Base-by-base conservation (phyloP, 92 coral and sea anemone genomes). In the Galaxea fascicularis region DNA sequence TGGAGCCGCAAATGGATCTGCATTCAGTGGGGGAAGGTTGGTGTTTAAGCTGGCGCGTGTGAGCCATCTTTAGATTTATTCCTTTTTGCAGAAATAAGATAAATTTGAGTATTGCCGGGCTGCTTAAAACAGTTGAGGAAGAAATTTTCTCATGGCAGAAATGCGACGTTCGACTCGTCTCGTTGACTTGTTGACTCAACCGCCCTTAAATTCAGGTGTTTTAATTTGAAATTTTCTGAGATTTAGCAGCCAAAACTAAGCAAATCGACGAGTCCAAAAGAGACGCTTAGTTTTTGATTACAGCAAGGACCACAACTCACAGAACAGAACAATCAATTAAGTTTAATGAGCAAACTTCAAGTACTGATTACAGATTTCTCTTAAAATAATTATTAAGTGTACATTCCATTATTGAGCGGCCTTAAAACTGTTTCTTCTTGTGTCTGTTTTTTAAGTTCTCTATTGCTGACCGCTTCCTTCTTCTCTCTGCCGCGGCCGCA, bases 1-100 rank as follows among this genome's bases (percentile, higher is more conserved):
- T 84, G 98, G 98, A 64, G 96, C 98, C 8, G 98, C 98, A 0
- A 96, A 96, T 73, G 98, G 98, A 44, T 88, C 95, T 3, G 95
- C 95, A 6, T 85, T 96, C 53, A 35, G 93, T 60, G 91, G 96
- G 70, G 98, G 98, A 86, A 89, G 98, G 98, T 95, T 81, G 22
- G 68, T 60, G 28, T 41, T 18, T 4, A 10, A 7, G 63, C 6
- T 2, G 6, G 41, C 41, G 6, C 2, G 41, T 35, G 41, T 6
- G 41, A 2, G 41, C 41, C 3, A 2, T 6, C 41, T 2, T 2
- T 6, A 35, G 41, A 35, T 6, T 35, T 35, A 6, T 35, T 35
- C 6, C n/a, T 35, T 35, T 35, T 35, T 6, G 3, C 41, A 35
- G 6, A 35, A 49, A 49, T 5, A 46, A 12, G 51, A 6, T 12